phyloP scores from a whole-genome alignment of 2,113 vertebrate genomes.

The Siphamia tubifer region DNA sequence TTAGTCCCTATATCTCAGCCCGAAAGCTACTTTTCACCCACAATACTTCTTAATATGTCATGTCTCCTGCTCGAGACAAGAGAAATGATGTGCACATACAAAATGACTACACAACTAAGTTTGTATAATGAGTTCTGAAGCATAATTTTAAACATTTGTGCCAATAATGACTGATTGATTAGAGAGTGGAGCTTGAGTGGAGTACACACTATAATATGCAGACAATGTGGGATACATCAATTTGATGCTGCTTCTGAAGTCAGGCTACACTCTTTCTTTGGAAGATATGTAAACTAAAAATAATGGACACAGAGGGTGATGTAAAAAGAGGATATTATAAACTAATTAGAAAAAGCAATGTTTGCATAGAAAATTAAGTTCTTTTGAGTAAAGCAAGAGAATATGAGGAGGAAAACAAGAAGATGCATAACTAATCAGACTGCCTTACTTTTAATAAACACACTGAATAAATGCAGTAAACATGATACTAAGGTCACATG shows the following conservation, averaged over 20 bases:
- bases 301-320: neutral
- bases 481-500: neutral
- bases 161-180: neutral
- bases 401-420: neutral
- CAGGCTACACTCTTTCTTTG: neutral
- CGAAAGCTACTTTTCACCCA: neutral
- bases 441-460: neutral
- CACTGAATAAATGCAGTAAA: neutral
- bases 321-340: neutral
- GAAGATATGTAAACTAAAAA: neutral
- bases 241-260: neutral
- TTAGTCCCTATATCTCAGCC: neutral
- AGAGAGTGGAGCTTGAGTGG: neutral
- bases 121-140: slow-evolving; percentile 20
- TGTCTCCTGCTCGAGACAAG: neutral
- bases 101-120: slow-evolving; percentile 10
- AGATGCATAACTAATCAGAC: neutral
- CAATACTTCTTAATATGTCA: neutral
- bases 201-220: neutral
- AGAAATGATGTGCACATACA: neutral
- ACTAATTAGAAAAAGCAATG: neutral
- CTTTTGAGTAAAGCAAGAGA: neutral
- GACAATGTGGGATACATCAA: neutral
- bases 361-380: slow-evolving; percentile 7
- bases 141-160: neutral